Evolutionary conservation across 2,113 vertebrate genomes (phyloP).

Genomic region (Synodontis membranacea): DNA sequence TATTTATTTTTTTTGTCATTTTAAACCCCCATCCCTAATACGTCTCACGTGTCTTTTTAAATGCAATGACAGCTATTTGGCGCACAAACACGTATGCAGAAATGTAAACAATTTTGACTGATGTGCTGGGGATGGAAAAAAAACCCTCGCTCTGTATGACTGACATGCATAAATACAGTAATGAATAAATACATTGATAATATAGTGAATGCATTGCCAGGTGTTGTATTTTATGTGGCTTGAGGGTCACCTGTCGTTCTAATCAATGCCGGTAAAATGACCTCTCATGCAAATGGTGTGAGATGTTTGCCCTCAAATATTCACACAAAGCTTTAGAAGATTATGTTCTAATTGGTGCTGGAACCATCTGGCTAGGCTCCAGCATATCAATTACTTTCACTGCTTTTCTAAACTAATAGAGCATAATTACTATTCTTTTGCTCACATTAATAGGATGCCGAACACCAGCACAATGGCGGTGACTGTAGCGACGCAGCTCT

Average conservation of each 20-base stretch:
- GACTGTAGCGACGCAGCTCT: conserved; percentile 41
- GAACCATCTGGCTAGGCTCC: conserved; percentile 59
- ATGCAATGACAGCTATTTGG: conserved; percentile 22
- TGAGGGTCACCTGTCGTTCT: conserved; percentile 48
- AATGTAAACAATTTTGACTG: conserved; percentile 50
- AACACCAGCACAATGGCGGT: conserved; percentile 49
- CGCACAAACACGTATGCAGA: conserved; percentile 40
- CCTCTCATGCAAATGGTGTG: conserved; percentile 57
- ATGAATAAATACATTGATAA: conserved; percentile 63
- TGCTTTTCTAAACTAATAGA: conserved; percentile 56
- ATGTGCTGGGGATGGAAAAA: conserved; percentile 36
- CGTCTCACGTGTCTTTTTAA: conserved; percentile 33
- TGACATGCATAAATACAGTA: conserved; percentile 58
- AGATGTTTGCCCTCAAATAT: conserved; percentile 62
- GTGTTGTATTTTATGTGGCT: conserved; percentile 55
- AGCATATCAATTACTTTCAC: conserved; percentile 58
- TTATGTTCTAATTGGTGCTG: conserved; percentile 56
- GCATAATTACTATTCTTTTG: conserved; percentile 60
- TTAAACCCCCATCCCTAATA: conserved; percentile 31
- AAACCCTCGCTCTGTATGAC: conserved; percentile 25
- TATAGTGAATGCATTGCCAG: conserved; percentile 52
- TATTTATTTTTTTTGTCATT: conserved; percentile 30
- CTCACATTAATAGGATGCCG: conserved; percentile 57
- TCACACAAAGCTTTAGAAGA: conserved; percentile 53
- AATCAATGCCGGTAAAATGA: conserved; percentile 56